Conservation (phyloP, 2,888 invertebrate species). For the Ypsolopha sequella region DNA sequence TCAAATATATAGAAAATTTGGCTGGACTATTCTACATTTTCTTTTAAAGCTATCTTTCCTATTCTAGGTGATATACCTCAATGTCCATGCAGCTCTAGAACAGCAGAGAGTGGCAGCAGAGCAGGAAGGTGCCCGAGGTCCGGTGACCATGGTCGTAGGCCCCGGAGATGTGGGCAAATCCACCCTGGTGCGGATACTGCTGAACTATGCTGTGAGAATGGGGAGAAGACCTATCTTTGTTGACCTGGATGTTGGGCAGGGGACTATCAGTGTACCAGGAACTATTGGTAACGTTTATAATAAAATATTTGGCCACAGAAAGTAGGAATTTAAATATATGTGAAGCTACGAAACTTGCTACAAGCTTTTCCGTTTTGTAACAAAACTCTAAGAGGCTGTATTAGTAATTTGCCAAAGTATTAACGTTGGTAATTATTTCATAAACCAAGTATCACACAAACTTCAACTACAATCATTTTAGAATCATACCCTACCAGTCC, state of each 20-base stretch:
- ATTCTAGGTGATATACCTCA: conserved; percentile 83
- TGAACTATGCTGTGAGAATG: conserved; percentile 96
- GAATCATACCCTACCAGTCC: too few species aligned
- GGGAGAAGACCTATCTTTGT: conserved; percentile 91
- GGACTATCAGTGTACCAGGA: conserved; percentile 91
- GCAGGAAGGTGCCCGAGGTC: conserved; percentile 79
- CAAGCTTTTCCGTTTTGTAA: too few species aligned
- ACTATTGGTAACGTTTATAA: conserved; percentile 76
- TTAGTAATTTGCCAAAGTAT: too few species aligned
- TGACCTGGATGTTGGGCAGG: conserved; percentile 96
- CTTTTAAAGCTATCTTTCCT: conserved; percentile 3
- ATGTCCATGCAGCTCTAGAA: conserved; percentile 95
- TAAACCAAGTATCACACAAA: too few species aligned
- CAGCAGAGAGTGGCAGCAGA: conserved; percentile 88
- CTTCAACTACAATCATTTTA: too few species aligned
- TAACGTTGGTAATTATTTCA: too few species aligned
- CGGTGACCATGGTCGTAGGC: conserved; percentile 91
- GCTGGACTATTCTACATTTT: too few species aligned
- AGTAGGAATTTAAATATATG: not conserved
- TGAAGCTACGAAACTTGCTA: too few species aligned
- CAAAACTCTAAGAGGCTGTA: too few species aligned
- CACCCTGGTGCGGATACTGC: conserved; percentile 86
- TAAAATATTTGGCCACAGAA: not conserved
- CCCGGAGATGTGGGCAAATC: conserved; percentile 98
- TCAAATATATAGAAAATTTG: too few species aligned